These are phyloP conservation scores for Dendronephthya gigantea DNA, from an alignment of 64 coral and sea anemone species.

Conservation along the genomic window DNA sequence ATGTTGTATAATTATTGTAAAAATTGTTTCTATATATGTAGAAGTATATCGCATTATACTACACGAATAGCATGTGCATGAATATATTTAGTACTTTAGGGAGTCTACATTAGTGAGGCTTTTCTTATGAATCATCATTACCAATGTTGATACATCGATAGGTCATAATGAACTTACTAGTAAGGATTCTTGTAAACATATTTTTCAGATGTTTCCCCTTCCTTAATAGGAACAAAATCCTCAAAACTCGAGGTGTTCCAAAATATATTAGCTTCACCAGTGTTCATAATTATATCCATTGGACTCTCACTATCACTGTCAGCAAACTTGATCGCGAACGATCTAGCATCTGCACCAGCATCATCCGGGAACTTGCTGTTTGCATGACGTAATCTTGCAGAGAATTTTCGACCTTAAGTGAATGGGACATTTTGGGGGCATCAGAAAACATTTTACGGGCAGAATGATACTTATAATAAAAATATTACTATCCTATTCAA, in stretches of 20 bases:
- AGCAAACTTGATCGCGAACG: constrained; percentile 58
- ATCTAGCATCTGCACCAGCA: constrained; percentile 41
- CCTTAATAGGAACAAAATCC: constrained; percentile 40
- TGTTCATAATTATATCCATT: constrained; percentile 65
- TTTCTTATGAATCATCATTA: too few relatives aligned
- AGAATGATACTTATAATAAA: too few relatives aligned
- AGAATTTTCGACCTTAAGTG: constrained; percentile 16
- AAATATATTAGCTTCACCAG: constrained; percentile 52
- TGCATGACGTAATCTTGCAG: constrained; percentile 53
- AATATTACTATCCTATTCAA: too few relatives aligned
- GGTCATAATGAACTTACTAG: constrained; percentile 44
- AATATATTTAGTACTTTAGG: too few relatives aligned
- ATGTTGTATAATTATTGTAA: too few relatives aligned
- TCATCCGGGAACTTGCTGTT: constrained; percentile 48
- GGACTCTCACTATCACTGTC: constrained; percentile 63
- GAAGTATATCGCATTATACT: too few relatives aligned
- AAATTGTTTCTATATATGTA: too few relatives aligned
- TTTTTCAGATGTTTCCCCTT: constrained; percentile 25
- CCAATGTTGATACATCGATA: too few relatives aligned
- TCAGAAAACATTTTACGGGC: too few relatives aligned
- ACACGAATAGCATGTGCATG: too few relatives aligned
- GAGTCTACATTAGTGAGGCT: too few relatives aligned
- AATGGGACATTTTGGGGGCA: too few relatives aligned
- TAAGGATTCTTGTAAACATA: constrained; percentile 54
- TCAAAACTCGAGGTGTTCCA: constrained; percentile 58